Percentiles rank a stretch among this genome's conserved stretches.
Conservation (phyloP, 2,113 vertebrate genomes). For the Origma solitaria region DNA sequence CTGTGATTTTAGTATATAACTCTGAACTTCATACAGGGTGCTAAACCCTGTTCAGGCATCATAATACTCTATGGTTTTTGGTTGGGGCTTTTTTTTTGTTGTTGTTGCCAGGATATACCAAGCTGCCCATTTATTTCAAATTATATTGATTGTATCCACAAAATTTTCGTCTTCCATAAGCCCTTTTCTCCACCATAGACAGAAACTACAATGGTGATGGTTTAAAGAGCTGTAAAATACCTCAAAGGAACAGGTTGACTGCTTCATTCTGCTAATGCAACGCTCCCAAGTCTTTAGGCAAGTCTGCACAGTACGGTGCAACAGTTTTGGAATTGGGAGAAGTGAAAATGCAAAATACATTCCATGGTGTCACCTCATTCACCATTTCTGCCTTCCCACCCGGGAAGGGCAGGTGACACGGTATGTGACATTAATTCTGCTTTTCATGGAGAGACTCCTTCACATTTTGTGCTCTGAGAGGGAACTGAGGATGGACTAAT, state of each 20-base stretch:
- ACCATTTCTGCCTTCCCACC: neutral
- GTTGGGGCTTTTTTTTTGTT: no score
- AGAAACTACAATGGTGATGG: neutral
- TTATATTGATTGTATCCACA: neutral
- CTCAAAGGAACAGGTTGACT: rapidly evolving
- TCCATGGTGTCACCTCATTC: neutral
- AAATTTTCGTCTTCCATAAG: neutral
- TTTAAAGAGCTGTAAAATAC: neutral
- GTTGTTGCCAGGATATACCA: neutral
- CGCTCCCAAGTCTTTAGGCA: neutral
- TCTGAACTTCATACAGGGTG: no score
- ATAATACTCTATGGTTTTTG: neutral
- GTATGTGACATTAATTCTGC: neutral
- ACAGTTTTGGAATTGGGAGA: neutral
- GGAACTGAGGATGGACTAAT: neutral
- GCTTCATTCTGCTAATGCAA: neutral
- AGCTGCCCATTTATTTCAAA: neutral
- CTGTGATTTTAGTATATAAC: no score
- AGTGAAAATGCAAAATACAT: neutral
- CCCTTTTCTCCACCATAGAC: neutral
- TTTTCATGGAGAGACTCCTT: neutral
- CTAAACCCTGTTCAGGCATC: no score
- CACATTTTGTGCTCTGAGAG: neutral
- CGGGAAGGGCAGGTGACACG: neutral
- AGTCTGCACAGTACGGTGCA: neutral